Base-by-base conservation (phyloP, 2,888 invertebrate genomes). In the Argynnis bischoffii region DNA sequence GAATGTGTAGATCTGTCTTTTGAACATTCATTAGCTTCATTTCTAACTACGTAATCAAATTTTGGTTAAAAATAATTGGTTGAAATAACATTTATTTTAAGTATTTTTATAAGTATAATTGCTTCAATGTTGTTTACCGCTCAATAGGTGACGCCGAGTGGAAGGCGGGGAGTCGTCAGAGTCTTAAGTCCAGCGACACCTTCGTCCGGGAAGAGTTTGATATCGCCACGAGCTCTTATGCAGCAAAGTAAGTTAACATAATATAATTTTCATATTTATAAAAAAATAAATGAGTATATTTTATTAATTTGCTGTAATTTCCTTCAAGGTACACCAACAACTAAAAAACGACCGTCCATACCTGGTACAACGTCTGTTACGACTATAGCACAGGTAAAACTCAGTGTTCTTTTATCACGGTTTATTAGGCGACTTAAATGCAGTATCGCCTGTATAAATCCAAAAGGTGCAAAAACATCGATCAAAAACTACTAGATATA, bases 221-320 rank as follows among this genome's bases (percentile, higher is more conserved):
- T 93, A 74, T 93, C 93, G n/a, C 93, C 93, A 1, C 77, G 90
- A 61, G 92, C 93, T 3, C 81, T 93, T 15, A 79, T 92, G 83
- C 88, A 88, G 21, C 85, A 86, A 80, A 85, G 91, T 90, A 79
- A 71, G 74, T 72, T 41, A 51, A 21, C 59, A 53, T 41, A 14
- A 11, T n/a, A 35, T 15, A 15, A 63, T 6, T 54, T 51, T 8
- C 4, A 41, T 56, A 48, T 1, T 53, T 65, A n/a, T n/a, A 14
- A 56, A 18, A 41, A 11, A 13, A 15, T 18, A 3, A 41, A 35
- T n/a, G n/a, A n/a, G 55, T 55, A 26, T 50, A 15, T 46, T 15
- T 55, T 26, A 48, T 50, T 47, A 41, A 53, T 13, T 55, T 46
- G 35, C 21, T 48, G n/a, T 31, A 18, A 48, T 41, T 35, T 47